Evolutionary conservation across 1,140 invertebrate genomes (phyloP), one percentile per base, ranked within the genome.

Genomic region (Delia radicum): DNA sequence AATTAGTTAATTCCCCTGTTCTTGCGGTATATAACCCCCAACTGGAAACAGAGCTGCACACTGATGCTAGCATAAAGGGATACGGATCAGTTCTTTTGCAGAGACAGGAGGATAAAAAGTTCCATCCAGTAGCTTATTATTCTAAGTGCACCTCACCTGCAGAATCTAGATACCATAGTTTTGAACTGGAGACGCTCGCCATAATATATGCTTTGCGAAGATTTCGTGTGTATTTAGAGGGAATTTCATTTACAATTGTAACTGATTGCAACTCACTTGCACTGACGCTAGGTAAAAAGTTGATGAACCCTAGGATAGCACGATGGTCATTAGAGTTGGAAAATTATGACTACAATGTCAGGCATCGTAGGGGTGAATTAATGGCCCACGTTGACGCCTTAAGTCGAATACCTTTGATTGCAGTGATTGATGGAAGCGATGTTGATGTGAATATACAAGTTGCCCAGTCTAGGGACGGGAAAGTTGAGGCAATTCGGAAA

Each of bases 151-250:
- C 89, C 8, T 80, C 79, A 18, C 77, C 77, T 2, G 75, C 79
- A 21, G 88, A 90, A 80, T 79, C 46, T 18, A 86, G 86, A 33
- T 89, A 87, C 73, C 78, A 76, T 5, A 86, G 82, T 71, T 88
- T 87, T 73, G 86, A 90, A 78, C 78, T 87, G 69, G 88, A 90
- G 81, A 85, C 84, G 29, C 77, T 90, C 26, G 88, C 89, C 0
- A 86, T 90, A 6, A 81, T 89, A 5, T 82, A 82, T 79, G 87
- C 87, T 1, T 78, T 90, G 2, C 81, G 87, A 73, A 87, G 88
- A 63, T 90, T 89, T 77, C 42, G 85, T 75, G 77, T 82, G 12
- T 91, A 89, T 79, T 78, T 90, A 31, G 77, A 87, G 21, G 87
- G 86, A 28, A 87, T 81, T 67, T 69, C 84, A 3, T 88, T 89